A percentile compares a stretch with the other conserved stretches of the same genome.
Evolutionary conservation across 2,797 vertebrate genomes (phyloP).

Genomic region (Rachycentron canadum): DNA sequence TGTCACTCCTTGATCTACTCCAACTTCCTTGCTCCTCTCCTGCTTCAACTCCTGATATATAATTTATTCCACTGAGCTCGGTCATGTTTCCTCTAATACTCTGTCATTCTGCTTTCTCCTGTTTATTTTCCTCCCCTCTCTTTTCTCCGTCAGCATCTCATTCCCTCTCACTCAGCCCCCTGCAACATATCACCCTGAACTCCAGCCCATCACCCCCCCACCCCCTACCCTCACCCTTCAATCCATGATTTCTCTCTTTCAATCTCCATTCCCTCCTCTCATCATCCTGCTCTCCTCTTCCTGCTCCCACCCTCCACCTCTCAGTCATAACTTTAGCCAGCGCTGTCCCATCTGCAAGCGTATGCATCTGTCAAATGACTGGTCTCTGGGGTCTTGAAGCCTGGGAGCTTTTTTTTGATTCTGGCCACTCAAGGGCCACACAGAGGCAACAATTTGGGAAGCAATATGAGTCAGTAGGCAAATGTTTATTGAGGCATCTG

Average conservation of each 20-base stretch:
- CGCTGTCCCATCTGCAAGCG: conserved; percentile 61
- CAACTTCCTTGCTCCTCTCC: conserved; percentile 12
- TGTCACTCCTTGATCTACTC: conserved; percentile 7
- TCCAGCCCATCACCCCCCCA: conserved; percentile 2
- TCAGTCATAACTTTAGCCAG: conserved; percentile 74
- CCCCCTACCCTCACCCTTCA: conserved; percentile 15
- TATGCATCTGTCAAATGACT: conserved; percentile 61
- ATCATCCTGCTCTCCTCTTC: conserved; percentile 8
- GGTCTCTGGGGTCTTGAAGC: conserved; percentile 35
- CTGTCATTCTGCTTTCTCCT: not conserved
- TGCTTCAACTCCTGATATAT: not conserved
- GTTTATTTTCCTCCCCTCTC: conserved; percentile 8
- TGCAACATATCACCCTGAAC: conserved; percentile 39
- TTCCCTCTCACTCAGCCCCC: conserved; percentile 9
- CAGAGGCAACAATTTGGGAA: conserved; percentile 15
- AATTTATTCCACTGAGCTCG: conserved; percentile 24
- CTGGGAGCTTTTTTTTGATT: conserved; percentile 28
- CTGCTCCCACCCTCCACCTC: conserved; percentile 35
- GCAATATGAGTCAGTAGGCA: conserved; percentile 38
- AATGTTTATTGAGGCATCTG: conserved; percentile 38
- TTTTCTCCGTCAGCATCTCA: conserved; percentile 25
- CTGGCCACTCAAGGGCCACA: conserved; percentile 14
- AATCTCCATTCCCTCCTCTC: conserved; percentile 23
- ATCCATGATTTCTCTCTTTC: conserved; percentile 40
- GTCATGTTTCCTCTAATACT: not conserved